These are phyloP conservation scores for Athripsodes cinereus DNA, from an alignment of 2,888 invertebrate species.

Conservation along the genomic window DNA sequence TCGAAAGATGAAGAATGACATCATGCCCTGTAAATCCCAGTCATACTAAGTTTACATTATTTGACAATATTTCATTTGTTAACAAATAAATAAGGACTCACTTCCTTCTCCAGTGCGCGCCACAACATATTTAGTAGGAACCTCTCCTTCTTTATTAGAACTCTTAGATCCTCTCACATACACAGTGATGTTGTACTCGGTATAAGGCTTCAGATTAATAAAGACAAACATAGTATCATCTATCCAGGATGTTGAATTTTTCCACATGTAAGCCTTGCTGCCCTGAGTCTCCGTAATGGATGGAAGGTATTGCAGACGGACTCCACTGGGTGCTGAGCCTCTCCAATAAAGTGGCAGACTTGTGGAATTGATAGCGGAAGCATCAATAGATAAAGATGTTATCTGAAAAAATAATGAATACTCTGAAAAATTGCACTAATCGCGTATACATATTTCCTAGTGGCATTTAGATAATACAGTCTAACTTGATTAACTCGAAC, in stretches of 20 bases:
- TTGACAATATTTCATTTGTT: background rate
- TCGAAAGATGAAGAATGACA: no score
- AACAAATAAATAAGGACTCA: background rate
- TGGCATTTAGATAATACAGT: no score
- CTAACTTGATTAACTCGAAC: no score
- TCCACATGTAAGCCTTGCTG: slow-evolving; percentile 48
- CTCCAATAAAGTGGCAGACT: slow-evolving; percentile 62
- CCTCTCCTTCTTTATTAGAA: slow-evolving; percentile 46
- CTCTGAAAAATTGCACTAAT: no score
- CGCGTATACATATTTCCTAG: no score
- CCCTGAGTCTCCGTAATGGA: slow-evolving; percentile 51
- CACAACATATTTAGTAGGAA: slow-evolving; percentile 57
- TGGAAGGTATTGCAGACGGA: slow-evolving; percentile 59
- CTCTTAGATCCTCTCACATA: slow-evolving; percentile 58
- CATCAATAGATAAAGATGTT: slow-evolving; percentile 59
- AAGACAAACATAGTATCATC: slow-evolving; percentile 56
- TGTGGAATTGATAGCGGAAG: slow-evolving; percentile 55
- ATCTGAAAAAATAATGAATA: slow-evolving; percentile 37
- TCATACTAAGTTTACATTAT: no score
- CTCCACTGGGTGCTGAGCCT: slow-evolving; percentile 46
- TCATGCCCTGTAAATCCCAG: no score
- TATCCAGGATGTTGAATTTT: slow-evolving; percentile 55
- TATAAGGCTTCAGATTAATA: slow-evolving; percentile 58
- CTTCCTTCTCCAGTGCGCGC: slow-evolving; percentile 64
- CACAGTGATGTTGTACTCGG: slow-evolving; percentile 74